Evolutionary conservation across 2,888 invertebrate species (phyloP), one percentile per base, ranked within the genome.

Genomic region (Blastobasis adustella): DNA sequence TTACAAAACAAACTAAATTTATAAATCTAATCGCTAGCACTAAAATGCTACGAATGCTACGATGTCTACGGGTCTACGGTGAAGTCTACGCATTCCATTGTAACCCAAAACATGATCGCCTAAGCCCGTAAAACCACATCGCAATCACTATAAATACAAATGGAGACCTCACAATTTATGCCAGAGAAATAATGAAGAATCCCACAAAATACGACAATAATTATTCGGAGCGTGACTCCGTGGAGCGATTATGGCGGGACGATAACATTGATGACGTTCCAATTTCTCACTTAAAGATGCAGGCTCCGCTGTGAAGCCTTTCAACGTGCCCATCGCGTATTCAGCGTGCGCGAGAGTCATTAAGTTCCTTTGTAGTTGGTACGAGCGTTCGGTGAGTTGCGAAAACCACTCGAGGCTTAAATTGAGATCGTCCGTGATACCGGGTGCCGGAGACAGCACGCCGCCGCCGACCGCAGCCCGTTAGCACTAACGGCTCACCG

Each of bases 321-420:
- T 5, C 68, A 63, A 56, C 59, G 61, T 60, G 59, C 64, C 67
- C 66, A 76, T 76, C 75, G 68, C 68, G 73, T 77, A 79, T 80
- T 81, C 79, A 77, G 64, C 52, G 71, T 73, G 67, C 67, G 69
- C 68, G 60, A 68, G 72, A 71, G 69, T 81, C 82, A 80, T 83
- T 84, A 82, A 76, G 71, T 78, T 70, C 73, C 76, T 82, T 82
- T 81, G 78, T 81, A 68, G 58, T 64, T 55, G 58, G 63, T 61
- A 68, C 59, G 69, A 69, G 67, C 69, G 63, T 64, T 75, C 70
- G 67, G 68, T 73, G 77, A 79, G 75, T 74, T 76, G 76, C 72
- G 70, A 76, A 78, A 80, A 79, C 73, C 78, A 73, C 78, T 82
- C 68, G 73, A 75, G 68, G 71, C 67, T 74, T 77, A 77, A 79